These are phyloP conservation scores for Megamerina dolium DNA, from an alignment of 2,888 invertebrate genomes.

Conservation along the genomic window DNA sequence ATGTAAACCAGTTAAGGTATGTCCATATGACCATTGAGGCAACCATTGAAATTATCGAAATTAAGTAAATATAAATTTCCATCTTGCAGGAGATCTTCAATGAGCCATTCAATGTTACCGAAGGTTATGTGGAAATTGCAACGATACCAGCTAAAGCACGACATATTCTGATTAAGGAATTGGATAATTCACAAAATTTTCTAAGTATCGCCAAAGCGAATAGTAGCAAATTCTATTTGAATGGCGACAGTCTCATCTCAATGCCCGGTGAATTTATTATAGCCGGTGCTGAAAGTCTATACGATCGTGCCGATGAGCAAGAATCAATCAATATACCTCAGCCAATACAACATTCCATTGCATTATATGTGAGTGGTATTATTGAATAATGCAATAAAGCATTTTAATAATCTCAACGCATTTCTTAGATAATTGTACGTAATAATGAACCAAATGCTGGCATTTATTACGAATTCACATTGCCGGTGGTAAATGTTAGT, in stretches of 20 bases:
- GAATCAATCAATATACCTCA: conserved; percentile 78
- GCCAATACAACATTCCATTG: conserved; percentile 72
- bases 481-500: conserved; percentile 52
- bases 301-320: conserved; percentile 70
- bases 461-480: conserved; percentile 74
- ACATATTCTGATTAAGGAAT: conserved; percentile 72
- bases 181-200: conserved; percentile 69
- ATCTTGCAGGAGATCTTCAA: conserved; percentile 32
- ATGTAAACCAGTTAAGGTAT: conserved; percentile 63
- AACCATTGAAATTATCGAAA: too few species aligned
- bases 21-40: too few species aligned
- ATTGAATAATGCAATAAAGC: not conserved
- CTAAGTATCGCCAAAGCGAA: conserved; percentile 70
- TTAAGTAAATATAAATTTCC: not conserved
- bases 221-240: conserved; percentile 67
- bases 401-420: not conserved
- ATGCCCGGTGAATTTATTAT: conserved; percentile 76
- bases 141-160: conserved; percentile 73
- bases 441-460: conserved; percentile 72
- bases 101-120: conserved; percentile 55
- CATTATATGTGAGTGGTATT: conserved; percentile 62
- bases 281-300: conserved; percentile 72
- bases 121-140: conserved; percentile 56
- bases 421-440: conserved; percentile 62
- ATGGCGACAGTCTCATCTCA: conserved; percentile 68